Percentiles rank a stretch among this genome's conserved stretches.
Conservation (phyloP, 2,888 invertebrate species). For the Agrenia bidenticulata region DNA sequence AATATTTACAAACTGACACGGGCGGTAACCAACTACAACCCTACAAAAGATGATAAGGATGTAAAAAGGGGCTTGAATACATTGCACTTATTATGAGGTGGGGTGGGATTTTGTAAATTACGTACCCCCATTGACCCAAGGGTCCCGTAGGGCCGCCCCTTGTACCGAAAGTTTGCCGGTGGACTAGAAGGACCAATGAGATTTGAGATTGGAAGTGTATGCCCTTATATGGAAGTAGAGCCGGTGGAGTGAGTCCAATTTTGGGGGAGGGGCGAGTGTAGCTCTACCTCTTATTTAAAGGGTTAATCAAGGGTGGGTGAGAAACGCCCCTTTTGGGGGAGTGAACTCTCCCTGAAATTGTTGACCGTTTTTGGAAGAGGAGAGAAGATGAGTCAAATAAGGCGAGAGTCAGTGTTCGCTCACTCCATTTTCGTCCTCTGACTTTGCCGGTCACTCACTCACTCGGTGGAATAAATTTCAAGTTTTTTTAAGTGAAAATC, state of each 20-base stretch:
- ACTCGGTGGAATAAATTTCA: too few relatives aligned
- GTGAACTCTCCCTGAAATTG: background rate
- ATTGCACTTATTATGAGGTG: too few relatives aligned
- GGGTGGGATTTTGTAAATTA: too few relatives aligned
- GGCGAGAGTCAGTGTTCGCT: background rate
- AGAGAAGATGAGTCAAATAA: too few relatives aligned
- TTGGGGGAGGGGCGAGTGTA: background rate
- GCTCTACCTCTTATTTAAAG: background rate
- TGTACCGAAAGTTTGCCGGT: background rate
- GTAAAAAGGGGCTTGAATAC: too few relatives aligned
- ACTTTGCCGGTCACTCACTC: background rate
- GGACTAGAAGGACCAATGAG: background rate
- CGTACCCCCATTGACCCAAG: too few relatives aligned
- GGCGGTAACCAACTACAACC: too few relatives aligned
- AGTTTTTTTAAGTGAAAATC: too few relatives aligned
- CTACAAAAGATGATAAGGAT: too few relatives aligned
- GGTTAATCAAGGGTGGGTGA: background rate
- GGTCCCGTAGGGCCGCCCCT: too few relatives aligned
- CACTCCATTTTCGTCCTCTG: background rate
- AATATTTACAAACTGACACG: too few relatives aligned
- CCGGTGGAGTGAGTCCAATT: background rate
- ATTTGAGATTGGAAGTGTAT: background rate
- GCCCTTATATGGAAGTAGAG: slow-evolving; percentile 9
- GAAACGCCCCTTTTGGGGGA: background rate
- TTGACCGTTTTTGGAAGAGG: slow-evolving; percentile 10